These are phyloP conservation scores for Epizoanthus stellaris DNA, from an alignment of 92 coral and sea anemone genomes.

Conservation along the genomic window DNA sequence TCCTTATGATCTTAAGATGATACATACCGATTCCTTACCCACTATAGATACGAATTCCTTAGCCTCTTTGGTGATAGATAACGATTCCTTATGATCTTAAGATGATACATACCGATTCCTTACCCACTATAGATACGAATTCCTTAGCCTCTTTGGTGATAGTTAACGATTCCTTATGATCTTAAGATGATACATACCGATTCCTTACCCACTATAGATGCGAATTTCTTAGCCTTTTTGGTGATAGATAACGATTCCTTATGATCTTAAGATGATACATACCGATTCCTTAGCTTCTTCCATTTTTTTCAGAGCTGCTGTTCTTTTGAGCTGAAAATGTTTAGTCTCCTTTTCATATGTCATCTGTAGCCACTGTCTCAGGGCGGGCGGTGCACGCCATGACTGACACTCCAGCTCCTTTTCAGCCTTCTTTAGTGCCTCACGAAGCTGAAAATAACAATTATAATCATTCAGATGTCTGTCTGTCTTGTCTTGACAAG, in stretches of 20 bases:
- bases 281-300: slow-evolving; percentile 97
- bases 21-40: no score
- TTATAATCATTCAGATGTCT: neutral
- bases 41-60: no score
- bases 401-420: slow-evolving; percentile 89
- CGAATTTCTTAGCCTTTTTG: no score
- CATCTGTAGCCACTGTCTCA: slow-evolving; percentile 92
- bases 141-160: no score
- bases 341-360: slow-evolving; percentile 89
- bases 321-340: slow-evolving; percentile 80
- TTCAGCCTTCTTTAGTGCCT: slow-evolving; percentile 90
- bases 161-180: no score
- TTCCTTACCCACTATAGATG: no score
- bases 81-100: neutral
- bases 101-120: no score
- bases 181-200: neutral
- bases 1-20: neutral
- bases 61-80: neutral
- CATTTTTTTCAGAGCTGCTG: slow-evolving; percentile 91
- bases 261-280: slow-evolving; percentile 28
- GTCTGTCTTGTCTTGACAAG: no score
- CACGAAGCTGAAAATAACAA: slow-evolving; percentile 73
- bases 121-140: no score
- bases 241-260: neutral
- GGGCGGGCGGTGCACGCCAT: slow-evolving; percentile 83